These are phyloP conservation scores for Amphipyra tragopoginis DNA, from an alignment of 2,888 invertebrate genomes.

Conservation along the genomic window DNA sequence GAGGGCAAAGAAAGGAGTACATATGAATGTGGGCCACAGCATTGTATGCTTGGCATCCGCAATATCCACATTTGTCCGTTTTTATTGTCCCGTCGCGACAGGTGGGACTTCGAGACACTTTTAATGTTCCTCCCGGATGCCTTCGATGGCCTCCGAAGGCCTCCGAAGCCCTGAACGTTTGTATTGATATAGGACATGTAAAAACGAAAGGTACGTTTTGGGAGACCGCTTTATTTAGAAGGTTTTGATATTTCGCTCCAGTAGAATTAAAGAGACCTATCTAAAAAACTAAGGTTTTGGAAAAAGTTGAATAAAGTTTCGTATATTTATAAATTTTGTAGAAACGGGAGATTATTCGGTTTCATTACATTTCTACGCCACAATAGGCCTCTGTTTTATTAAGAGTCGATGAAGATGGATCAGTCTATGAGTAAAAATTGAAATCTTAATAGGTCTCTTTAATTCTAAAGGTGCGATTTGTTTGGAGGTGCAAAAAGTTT, in stretches of 20 bases:
- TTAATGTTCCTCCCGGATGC: conserved; percentile 37
- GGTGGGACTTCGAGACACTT: conserved; percentile 32
- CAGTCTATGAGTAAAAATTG: too few species aligned
- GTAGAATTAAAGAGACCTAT: too few species aligned
- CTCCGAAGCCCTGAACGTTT: conserved; percentile 5
- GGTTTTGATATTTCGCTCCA: conserved; percentile 19
- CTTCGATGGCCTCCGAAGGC: conserved; percentile 8
- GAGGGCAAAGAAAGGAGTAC: conserved; percentile 34
- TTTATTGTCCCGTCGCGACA: conserved; percentile 54
- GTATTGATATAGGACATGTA: conserved; percentile 23
- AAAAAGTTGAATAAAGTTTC: too few species aligned
- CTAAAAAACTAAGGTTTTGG: too few species aligned
- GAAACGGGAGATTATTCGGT: too few species aligned
- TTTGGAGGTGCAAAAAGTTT: conserved; percentile 38
- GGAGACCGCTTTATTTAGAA: conserved; percentile 36
- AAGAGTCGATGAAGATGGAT: too few species aligned
- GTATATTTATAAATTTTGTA: too few species aligned
- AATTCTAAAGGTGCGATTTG: too few species aligned
- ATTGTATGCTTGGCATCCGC: conserved; percentile 53
- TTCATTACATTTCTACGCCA: too few species aligned
- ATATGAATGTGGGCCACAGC: conserved; percentile 39
- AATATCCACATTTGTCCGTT: conserved; percentile 51
- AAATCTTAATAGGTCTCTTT: too few species aligned
- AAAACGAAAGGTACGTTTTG: conserved; percentile 21
- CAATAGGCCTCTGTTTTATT: too few species aligned